phyloP scores from a whole-genome alignment of 2,888 invertebrate species.

The Latrodectus elegans region DNA sequence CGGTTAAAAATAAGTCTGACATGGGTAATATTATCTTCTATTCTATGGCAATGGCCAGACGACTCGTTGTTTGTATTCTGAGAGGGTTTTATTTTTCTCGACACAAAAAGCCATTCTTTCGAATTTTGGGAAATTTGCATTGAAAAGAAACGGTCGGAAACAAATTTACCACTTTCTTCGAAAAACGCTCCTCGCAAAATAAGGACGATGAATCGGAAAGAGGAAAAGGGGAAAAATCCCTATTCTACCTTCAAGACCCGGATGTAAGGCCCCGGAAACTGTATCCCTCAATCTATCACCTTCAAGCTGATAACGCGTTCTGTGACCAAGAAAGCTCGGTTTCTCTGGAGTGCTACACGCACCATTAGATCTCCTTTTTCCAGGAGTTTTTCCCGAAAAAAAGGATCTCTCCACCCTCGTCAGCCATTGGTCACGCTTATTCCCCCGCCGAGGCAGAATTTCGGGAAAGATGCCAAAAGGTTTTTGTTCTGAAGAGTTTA shows the following conservation, averaged over 20 bases:
- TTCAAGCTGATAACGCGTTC: constrained; percentile 56
- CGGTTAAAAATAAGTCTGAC: no score
- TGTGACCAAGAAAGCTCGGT: constrained; percentile 34
- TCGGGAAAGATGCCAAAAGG: constrained; percentile 52
- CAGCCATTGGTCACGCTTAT: constrained; percentile 44
- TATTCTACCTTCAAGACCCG: neutral
- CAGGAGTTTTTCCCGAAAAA: constrained; percentile 28
- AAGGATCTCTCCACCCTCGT: neutral
- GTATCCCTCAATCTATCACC: constrained; percentile 56
- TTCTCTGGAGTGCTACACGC: constrained; percentile 37
- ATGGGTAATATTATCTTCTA: no score
- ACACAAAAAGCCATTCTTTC: no score
- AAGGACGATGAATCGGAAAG: constrained; percentile 2
- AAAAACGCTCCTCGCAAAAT: constrained; percentile 1
- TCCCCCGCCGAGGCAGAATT: neutral
- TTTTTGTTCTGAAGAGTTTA: constrained; percentile 24
- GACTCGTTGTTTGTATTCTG: neutral
- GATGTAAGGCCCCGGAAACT: constrained; percentile 7
- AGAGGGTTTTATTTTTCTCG: neutral
- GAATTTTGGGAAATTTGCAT: neutral
- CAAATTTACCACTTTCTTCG: constrained; percentile 11
- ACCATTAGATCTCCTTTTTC: constrained; percentile 37
- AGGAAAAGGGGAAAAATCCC: neutral
- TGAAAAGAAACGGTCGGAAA: constrained; percentile 3
- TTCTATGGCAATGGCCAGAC: neutral